phyloP scores from a whole-genome alignment of 2,797 vertebrate genomes.

The Anas bernieri region DNA sequence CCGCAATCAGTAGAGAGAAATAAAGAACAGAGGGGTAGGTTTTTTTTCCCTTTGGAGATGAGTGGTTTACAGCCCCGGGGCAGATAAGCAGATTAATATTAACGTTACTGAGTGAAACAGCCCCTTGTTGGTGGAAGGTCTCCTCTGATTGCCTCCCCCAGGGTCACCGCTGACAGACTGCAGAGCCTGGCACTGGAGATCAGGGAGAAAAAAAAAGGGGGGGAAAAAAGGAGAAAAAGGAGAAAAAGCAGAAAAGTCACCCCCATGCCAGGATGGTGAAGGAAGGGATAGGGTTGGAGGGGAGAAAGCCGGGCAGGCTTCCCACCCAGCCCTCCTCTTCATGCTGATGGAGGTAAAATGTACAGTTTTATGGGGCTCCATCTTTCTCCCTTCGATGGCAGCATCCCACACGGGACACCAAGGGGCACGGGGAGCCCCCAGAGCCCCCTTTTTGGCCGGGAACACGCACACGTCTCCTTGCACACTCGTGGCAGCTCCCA shows the following conservation, averaged over 20 bases:
- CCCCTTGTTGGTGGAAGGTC: neutral
- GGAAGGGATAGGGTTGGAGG: neutral
- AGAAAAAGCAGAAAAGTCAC: neutral
- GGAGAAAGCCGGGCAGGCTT: neutral
- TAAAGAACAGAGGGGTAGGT: neutral
- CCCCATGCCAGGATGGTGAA: neutral
- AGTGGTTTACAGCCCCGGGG: neutral
- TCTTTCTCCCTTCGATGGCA: neutral
- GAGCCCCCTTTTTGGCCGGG: too few species aligned
- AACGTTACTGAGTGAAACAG: neutral
- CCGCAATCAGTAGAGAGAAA: neutral
- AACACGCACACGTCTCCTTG: neutral
- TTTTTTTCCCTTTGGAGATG: neutral
- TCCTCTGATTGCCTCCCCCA: neutral
- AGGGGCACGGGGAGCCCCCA: neutral
- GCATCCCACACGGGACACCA: too few species aligned
- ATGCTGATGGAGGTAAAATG: rapidly evolving
- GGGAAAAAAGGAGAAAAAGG: too few species aligned
- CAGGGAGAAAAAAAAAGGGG: too few species aligned
- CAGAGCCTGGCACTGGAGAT: neutral
- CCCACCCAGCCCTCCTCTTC: neutral
- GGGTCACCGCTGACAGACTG: neutral
- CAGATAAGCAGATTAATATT: slow-evolving; percentile 42
- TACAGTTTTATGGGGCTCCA: rapidly evolving
- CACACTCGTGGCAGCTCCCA: neutral